These are phyloP conservation scores for Naso thynnoides DNA, from an alignment of 2,797 vertebrate species.

Conservation along the genomic window DNA sequence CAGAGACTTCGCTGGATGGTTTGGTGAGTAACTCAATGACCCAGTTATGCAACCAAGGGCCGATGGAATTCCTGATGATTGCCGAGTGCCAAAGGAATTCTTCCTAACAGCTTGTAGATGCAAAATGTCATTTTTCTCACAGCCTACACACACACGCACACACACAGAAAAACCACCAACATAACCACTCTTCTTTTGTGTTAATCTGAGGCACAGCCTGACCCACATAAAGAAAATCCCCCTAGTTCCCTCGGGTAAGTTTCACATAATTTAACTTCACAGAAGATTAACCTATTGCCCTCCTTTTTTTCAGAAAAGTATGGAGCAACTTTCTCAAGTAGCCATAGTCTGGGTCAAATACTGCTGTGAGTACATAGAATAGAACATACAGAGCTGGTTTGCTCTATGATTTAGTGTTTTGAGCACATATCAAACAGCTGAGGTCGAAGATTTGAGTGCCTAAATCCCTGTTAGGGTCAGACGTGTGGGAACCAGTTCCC, in stretches of 20 bases:
- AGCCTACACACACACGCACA: conserved; percentile 9
- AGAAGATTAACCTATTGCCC: conserved; percentile 68
- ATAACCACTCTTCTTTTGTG: background rate
- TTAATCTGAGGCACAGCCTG: conserved; percentile 52
- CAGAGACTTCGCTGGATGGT: conserved; percentile 7
- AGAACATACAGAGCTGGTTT: background rate
- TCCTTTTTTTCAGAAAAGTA: conserved; percentile 22
- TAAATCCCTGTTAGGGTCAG: conserved; percentile 3
- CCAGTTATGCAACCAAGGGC: conserved; percentile 49
- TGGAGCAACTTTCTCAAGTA: conserved; percentile 19
- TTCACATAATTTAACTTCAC: conserved; percentile 61
- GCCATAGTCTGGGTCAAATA: conserved; percentile 12
- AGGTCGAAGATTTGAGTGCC: background rate
- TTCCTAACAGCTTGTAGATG: background rate
- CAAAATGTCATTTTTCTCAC: conserved; percentile 47
- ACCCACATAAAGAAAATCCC: conserved; percentile 73
- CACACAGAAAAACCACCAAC: background rate
- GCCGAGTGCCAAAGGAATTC: conserved; percentile 28
- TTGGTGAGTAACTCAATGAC: conserved; percentile 42
- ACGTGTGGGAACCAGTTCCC: conserved; percentile 45
- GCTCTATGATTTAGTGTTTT: background rate
- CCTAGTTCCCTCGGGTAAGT: conserved; percentile 49
- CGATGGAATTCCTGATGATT: conserved; percentile 43
- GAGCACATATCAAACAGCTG: background rate
- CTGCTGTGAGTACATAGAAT: background rate